A percentile compares a stretch with the other conserved stretches of the same genome.
These are phyloP conservation scores for Otolemur garnettii DNA, from an alignment of 2,113 vertebrate genomes.

Conservation along the genomic window DNA sequence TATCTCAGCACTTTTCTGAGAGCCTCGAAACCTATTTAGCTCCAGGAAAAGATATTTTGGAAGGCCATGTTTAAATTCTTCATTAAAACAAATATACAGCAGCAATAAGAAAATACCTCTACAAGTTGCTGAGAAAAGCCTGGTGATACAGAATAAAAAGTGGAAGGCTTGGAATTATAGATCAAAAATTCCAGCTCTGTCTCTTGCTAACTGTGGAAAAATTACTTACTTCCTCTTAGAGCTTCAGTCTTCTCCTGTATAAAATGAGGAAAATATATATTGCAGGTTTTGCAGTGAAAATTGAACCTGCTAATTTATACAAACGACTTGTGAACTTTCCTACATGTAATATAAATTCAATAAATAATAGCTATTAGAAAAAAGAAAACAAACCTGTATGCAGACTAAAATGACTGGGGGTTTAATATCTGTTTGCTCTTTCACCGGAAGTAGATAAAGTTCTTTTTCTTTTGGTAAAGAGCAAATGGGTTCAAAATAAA, in stretches of 20 bases:
- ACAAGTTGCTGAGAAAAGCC: background rate
- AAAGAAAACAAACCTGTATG: background rate
- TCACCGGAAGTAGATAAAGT: constrained; percentile 35
- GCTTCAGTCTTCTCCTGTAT: constrained; percentile 33
- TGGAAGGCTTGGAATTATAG: background rate
- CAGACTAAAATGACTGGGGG: background rate
- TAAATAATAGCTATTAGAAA: background rate
- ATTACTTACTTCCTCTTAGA: constrained; percentile 55
- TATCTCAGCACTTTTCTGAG: background rate
- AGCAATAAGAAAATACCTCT: background rate
- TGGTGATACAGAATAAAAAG: background rate
- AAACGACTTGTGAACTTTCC: background rate
- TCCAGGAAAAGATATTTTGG: background rate
- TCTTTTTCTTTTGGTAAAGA: constrained; percentile 61
- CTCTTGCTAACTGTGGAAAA: constrained; percentile 29
- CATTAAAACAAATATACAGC: background rate
- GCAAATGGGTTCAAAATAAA: constrained; percentile 53
- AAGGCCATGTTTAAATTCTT: constrained; percentile 37
- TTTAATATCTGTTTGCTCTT: constrained; percentile 36
- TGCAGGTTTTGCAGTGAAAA: background rate
- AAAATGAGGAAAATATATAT: constrained; percentile 29
- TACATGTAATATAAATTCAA: background rate
- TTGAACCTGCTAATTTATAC: constrained; percentile 20
- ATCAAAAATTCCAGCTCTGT: constrained; percentile 26
- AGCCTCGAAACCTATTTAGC: background rate